These are phyloP conservation scores for Leptura quadrifasciata DNA, from an alignment of 2,888 invertebrate genomes.

Conservation along the genomic window DNA sequence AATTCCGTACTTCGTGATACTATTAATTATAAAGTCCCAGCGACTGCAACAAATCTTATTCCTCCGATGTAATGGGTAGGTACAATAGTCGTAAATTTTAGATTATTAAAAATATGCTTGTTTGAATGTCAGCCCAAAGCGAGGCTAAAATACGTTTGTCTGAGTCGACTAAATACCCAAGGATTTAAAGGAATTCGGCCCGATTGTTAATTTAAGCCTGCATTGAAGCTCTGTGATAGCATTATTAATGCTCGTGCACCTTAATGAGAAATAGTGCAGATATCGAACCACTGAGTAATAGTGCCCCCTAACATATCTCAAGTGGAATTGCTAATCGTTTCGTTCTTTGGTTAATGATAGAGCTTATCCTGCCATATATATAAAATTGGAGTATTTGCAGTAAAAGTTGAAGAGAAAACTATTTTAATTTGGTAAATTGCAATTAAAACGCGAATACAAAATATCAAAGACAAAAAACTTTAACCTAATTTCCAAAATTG, in stretches of 20 bases:
- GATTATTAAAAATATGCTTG: constrained; percentile 20
- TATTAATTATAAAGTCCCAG: neutral
- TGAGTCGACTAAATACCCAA: constrained; percentile 20
- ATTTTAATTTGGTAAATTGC: too few relatives aligned
- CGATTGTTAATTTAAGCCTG: constrained; percentile 27
- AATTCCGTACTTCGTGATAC: neutral
- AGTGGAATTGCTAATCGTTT: neutral
- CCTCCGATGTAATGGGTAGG: neutral
- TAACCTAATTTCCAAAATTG: too few relatives aligned
- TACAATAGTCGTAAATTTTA: constrained; percentile 16
- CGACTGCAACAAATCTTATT: neutral
- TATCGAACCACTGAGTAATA: neutral
- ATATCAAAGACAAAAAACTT: too few relatives aligned
- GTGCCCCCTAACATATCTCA: neutral
- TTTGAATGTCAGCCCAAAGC: constrained; percentile 8
- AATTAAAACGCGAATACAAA: too few relatives aligned
- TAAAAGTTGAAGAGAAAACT: neutral
- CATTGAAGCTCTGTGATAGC: neutral
- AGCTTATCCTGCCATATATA: neutral
- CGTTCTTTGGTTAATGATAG: neutral
- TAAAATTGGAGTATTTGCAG: neutral
- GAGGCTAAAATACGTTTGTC: constrained; percentile 13
- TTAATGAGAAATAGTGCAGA: neutral
- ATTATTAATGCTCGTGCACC: neutral
- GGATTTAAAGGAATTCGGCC: constrained; percentile 14